A percentile compares a stretch with the other conserved stretches of the same genome.
Evolutionary conservation across 2,797 vertebrate species (phyloP).

Genomic region (Myotis planiceps): DNA sequence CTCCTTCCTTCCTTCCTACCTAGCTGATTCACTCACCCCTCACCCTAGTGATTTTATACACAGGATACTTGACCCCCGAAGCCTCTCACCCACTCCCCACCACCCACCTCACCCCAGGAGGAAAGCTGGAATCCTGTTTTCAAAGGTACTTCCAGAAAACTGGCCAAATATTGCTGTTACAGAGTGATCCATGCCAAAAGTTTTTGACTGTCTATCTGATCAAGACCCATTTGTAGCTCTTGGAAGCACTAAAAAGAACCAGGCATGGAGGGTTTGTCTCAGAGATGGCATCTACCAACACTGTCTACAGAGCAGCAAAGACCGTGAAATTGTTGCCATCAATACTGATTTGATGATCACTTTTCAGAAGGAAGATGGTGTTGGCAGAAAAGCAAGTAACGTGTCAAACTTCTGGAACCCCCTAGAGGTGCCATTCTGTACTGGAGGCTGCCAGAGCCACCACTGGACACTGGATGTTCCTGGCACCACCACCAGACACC

Average conservation of each 20-base stretch:
- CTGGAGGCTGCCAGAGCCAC: neutral
- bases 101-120: neutral
- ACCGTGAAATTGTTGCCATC: neutral
- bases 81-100: neutral
- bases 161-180: neutral
- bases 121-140: neutral
- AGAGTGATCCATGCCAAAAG: neutral
- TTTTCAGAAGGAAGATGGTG: neutral
- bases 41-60: neutral
- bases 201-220: neutral
- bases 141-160: slow-evolving; percentile 19
- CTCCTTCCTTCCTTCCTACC: neutral
- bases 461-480: neutral
- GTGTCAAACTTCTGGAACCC: neutral
- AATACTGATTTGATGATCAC: neutral
- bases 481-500: neutral
- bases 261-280: neutral
- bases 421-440: neutral
- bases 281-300: neutral
- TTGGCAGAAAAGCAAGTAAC: neutral
- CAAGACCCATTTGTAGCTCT: neutral
- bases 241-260: neutral
- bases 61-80: neutral
- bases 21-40: neutral
- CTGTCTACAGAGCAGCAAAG: neutral